phyloP scores from a whole-genome alignment of 92 coral and sea anemone species.

The Heliopora coerulea region DNA sequence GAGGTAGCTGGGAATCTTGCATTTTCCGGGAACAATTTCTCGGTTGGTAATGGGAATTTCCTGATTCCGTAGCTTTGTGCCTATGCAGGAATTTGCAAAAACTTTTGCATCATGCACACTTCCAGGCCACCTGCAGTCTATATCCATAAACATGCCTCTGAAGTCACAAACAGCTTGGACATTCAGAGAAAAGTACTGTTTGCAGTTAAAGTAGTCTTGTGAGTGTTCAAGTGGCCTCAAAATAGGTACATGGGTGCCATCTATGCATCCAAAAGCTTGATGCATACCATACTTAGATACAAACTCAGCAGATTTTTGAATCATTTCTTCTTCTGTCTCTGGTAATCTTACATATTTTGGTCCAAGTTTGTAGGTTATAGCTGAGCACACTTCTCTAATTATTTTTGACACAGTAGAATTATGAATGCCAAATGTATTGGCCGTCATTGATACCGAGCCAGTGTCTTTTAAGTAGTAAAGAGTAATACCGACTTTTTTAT shows the following conservation, averaged over 20 bases:
- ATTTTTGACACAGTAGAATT: slow-evolving; percentile 1
- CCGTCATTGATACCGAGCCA: too few species aligned
- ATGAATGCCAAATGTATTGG: slow-evolving; percentile 4
- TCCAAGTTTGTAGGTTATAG: not conserved
- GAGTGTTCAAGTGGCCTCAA: slow-evolving; percentile 6
- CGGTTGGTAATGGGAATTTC: not conserved
- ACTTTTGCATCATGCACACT: slow-evolving; percentile 9
- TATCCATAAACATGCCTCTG: slow-evolving; percentile 15
- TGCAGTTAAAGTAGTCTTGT: slow-evolving; percentile 15
- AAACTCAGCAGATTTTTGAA: slow-evolving; percentile 24
- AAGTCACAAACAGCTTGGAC: slow-evolving; percentile 28
- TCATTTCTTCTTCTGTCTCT: slow-evolving; percentile 13
- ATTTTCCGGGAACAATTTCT: not conserved
- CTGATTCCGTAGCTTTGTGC: not conserved
- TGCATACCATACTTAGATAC: slow-evolving; percentile 41
- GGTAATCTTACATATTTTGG: slow-evolving; percentile 32
- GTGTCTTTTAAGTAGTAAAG: too few species aligned
- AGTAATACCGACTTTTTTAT: too few species aligned
- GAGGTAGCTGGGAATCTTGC: not conserved
- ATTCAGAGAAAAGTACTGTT: not conserved
- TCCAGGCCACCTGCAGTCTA: slow-evolving; percentile 20
- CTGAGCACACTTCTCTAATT: not conserved
- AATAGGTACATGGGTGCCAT: slow-evolving; percentile 32
- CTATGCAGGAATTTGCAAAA: not conserved
- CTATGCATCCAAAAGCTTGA: slow-evolving; percentile 42